A percentile compares a stretch with the other conserved stretches of the same genome.
Evolutionary conservation across 2,797 vertebrate species (phyloP).

Genomic region (Sitta carolinensis): DNA sequence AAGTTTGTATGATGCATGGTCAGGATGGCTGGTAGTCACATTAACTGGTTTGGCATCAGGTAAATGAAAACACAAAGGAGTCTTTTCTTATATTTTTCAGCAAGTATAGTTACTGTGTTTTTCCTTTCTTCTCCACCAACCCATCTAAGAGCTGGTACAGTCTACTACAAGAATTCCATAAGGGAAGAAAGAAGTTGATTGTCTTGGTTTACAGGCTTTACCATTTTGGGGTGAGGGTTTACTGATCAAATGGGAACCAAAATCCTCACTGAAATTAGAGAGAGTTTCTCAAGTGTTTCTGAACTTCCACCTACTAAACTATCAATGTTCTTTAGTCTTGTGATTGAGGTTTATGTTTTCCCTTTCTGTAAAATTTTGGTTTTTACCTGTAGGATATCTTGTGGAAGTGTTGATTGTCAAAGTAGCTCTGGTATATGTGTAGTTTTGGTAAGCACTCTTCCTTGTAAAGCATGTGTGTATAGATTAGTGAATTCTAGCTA

Average conservation of each 20-base stretch:
- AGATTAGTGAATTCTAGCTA: not conserved
- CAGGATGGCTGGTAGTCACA: slow-evolving; percentile 97
- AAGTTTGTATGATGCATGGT: slow-evolving; percentile 97
- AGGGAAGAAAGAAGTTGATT: not conserved
- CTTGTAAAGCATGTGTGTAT: not conserved
- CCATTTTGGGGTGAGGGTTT: not conserved
- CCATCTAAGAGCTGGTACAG: not conserved
- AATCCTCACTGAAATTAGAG: not conserved
- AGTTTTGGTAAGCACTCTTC: not conserved
- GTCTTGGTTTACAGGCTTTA: not conserved
- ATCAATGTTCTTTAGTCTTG: not conserved
- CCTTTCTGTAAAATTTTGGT: not conserved
- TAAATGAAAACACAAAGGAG: slow-evolving; percentile 55
- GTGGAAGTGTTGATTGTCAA: not conserved
- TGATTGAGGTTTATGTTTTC: not conserved
- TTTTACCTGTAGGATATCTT: not conserved
- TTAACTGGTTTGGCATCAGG: slow-evolving; percentile 96
- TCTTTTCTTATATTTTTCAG: not conserved
- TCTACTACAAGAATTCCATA: not conserved
- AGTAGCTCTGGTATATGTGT: not conserved
- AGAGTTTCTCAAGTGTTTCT: not conserved
- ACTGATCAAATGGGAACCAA: not conserved
- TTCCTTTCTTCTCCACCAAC: not conserved
- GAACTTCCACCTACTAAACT: not conserved
- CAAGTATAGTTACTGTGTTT: not conserved